Base-by-base conservation (phyloP, 2,888 invertebrate genomes). In the Diploptera punctata region DNA sequence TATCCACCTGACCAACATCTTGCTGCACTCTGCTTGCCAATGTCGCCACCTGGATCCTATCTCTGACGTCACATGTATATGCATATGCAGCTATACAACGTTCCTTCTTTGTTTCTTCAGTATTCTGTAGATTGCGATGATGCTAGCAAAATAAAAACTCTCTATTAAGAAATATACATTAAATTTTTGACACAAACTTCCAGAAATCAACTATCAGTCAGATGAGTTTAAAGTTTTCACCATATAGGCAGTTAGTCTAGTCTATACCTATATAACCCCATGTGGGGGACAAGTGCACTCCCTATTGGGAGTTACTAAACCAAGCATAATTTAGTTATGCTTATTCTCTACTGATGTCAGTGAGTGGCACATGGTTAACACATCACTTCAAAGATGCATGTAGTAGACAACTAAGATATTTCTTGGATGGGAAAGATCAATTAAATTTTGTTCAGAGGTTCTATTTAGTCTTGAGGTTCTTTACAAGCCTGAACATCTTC, bases 1-100 rank as follows among this genome's bases (percentile, higher is more conserved):
- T 81, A 43, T 80, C 79, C 0, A 83, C 78, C 44, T 79, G 78
- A 0, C 82, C 82, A 3, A 82, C 77, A 9, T 81, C 79, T 29
- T 77, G 62, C 18, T 76, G 74, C 0, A 78, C 76, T 67, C 77
- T 74, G 24, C 62, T 72, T 0, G 79, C 78, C 9, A 76, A 70
- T 24, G 76, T 73, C 61, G 77, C 75, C 7, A 83, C 81, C 52
- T 78, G 76, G 4, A 77, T 74, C 31, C 80, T 76, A 67, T 80
- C 78, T 26, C 79, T 79, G 16, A 83, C 81, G 75, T 83, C 83
- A 52, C 81, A 79, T n/a, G 77, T 76, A 74, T 79, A 82, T 4
- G 68, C 24, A 9, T 47, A n/a, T 16, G 72, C 72, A 1, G 29
- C 21, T 49, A 10, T 7, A n/a, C 43, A 60, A 24, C 21, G 19